Evolutionary conservation across 1,140 invertebrate genomes (phyloP).

Genomic region (Zaprionus capensis): DNA sequence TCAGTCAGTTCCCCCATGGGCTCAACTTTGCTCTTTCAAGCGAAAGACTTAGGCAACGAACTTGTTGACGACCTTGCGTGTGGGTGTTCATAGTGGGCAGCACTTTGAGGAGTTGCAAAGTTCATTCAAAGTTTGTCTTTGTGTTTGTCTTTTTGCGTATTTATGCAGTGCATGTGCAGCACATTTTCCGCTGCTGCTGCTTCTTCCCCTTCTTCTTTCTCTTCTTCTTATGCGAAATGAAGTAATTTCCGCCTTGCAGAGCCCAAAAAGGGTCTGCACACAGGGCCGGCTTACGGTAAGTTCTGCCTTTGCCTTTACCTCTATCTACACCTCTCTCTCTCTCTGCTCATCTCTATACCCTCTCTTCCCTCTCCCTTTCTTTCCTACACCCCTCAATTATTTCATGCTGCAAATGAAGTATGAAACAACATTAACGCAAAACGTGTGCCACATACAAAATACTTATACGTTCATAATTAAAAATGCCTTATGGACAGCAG

Average conservation of each 20-base stretch:
- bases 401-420: conserved; percentile 71
- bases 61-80: conserved; percentile 63
- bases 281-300: conserved; percentile 55
- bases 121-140: neutral
- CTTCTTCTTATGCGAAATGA: conserved; percentile 43
- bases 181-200: neutral
- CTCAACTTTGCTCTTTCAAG: conserved; percentile 72
- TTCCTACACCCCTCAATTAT: conserved; percentile 72
- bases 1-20: conserved; percentile 35
- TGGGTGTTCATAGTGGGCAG: conserved; percentile 8
- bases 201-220: conserved; percentile 7
- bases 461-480: conserved; percentile 59
- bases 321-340: conserved; percentile 11
- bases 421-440: conserved; percentile 70
- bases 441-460: conserved; percentile 77
- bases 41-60: conserved; percentile 73
- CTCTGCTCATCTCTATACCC: neutral
- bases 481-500: conserved; percentile 39
- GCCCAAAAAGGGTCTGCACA: conserved; percentile 29
- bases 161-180: neutral
- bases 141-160: neutral
- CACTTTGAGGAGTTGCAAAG: neutral
- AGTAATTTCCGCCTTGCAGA: conserved; percentile 69
- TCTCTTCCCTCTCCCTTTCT: conserved; percentile 23
- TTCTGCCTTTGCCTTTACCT: conserved; percentile 8